Evolutionary conservation across 2,888 invertebrate species (phyloP), one percentile per base, ranked within the genome.

Genomic region (Bimastos eiseni): DNA sequence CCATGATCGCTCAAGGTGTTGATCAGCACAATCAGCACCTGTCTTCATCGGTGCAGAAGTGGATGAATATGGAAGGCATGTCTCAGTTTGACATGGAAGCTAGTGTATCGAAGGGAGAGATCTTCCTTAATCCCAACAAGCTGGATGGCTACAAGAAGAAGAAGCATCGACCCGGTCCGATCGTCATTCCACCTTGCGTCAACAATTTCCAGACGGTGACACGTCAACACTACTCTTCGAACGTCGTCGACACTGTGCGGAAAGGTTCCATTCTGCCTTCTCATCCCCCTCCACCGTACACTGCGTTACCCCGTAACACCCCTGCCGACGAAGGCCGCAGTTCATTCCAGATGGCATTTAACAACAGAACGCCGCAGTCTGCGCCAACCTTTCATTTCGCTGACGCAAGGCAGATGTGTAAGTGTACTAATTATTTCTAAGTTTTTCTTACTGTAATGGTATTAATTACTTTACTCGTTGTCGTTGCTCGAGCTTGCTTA

Each of bases 271-370:
- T 34, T 21, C 86, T 33, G 37, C 34, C 86, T 86, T 86, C 86
- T 36, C 86, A 86, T 86, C 86, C 34, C 11, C 86, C 86, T 86
- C 86, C 86, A 24, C 86, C 86, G 34, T 86, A 86, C 37, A 86
- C 86, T 24, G 86, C 86, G 34, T 37, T 86, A 17, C 86, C 86
- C 24, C 21, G 34, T 24, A 86, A 86, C 37, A 37, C 11, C 86
- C 86, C 86, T 21, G 86, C 37, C 21, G 37, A 36, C 24, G 86
- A 37, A 36, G 86, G 37, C 24, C 37, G 37, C 15, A 36, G 86
- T 34, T 86, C 86, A 86, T 86, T 86, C 86, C 86, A 86, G 86
- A 37, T 86, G 86, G 34, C 86, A 24, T 86, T 86, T 36, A 19
- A 24, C 30, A 86, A 36, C 37, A 21, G 86, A 37, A 37, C 86